Evolutionary conservation across 2,888 invertebrate genomes (phyloP).

Genomic region (Ormyrus pomaceus): DNA sequence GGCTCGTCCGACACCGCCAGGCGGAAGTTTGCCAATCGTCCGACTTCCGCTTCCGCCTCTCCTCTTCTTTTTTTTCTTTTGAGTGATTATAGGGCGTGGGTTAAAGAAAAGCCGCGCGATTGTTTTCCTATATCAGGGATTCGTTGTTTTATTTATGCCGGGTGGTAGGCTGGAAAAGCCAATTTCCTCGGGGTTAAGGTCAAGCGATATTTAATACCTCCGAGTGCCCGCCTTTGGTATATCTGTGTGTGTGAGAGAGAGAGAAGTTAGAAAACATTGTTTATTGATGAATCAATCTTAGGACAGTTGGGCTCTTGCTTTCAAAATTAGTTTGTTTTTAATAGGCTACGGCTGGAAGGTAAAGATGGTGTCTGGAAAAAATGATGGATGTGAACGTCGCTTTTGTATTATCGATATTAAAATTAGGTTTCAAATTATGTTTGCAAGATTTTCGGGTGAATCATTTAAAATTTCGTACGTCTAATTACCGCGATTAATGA

Average conservation of each 20-base stretch:
- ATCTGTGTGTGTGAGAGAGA: not conserved
- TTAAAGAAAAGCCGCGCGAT: not conserved
- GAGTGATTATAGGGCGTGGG: not conserved
- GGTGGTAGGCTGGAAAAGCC: constrained; percentile 16
- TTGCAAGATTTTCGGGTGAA: no score
- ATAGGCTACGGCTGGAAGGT: no score
- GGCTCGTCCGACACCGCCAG: not conserved
- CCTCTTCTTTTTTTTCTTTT: not conserved
- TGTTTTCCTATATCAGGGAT: constrained; percentile 8
- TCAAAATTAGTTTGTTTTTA: constrained; percentile 12
- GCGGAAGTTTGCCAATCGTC: constrained; percentile 33
- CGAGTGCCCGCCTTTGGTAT: not conserved
- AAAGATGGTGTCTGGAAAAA: no score
- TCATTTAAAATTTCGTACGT: no score
- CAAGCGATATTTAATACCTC: constrained; percentile 28
- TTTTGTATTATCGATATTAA: no score
- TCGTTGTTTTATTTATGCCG: constrained; percentile 21
- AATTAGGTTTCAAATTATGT: no score
- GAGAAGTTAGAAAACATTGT: not conserved
- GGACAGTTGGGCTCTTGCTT: not conserved
- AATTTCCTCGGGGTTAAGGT: constrained; percentile 11
- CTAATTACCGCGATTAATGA: no score
- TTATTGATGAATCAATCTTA: constrained; percentile 9
- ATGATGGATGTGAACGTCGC: no score
- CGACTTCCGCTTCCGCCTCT: not conserved